Evolutionary conservation across 2,888 invertebrate species (phyloP).

Genomic region (Syrphus vitripennis): DNA sequence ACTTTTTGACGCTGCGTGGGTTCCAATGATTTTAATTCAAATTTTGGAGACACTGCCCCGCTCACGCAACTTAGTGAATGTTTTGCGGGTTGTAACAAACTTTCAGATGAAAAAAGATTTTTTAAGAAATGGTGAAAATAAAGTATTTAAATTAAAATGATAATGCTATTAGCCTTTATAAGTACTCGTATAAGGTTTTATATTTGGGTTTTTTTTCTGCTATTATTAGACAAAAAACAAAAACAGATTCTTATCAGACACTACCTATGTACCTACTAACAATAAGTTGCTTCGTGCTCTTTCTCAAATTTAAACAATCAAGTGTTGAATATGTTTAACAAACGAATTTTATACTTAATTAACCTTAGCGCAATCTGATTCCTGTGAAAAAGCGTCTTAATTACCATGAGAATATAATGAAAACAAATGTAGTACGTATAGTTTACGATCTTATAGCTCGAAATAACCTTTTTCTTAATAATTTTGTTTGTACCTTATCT

Average conservation of each 20-base stretch:
- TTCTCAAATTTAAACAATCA: background rate
- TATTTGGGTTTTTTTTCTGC: background rate
- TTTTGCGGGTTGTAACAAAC: no score
- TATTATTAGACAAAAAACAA: background rate
- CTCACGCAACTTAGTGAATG: no score
- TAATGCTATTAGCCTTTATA: no score
- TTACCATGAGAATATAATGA: background rate
- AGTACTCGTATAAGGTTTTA: no score
- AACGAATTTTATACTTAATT: background rate
- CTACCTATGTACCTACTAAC: no score
- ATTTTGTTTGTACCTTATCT: background rate
- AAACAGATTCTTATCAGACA: background rate
- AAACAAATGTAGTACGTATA: background rate
- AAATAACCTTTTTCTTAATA: background rate
- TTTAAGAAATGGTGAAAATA: no score
- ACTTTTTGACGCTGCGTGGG: no score
- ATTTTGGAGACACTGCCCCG: no score
- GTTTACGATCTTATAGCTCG: background rate
- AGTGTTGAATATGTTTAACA: background rate
- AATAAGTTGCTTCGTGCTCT: background rate
- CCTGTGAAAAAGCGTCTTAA: background rate
- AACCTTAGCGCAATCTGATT: background rate
- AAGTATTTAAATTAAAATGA: no score
- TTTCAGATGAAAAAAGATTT: no score
- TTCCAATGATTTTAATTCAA: no score